These are phyloP conservation scores for Brachionichthys hirsutus DNA, from an alignment of 2,113 vertebrate species.

Conservation along the genomic window DNA sequence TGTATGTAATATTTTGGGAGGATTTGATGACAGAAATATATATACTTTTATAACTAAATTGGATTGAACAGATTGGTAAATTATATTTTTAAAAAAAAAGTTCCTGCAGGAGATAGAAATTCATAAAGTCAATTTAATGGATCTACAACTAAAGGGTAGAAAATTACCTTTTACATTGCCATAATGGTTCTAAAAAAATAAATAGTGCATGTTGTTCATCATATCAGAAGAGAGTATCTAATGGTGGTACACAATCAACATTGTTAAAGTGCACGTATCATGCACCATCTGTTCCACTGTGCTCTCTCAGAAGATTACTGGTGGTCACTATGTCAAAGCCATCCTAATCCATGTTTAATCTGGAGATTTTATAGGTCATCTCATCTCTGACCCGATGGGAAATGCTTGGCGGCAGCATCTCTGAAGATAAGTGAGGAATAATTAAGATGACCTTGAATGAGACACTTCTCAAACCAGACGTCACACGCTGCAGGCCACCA, in stretches of 20 bases:
- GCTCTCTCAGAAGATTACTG: constrained; percentile 66
- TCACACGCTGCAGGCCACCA: background rate
- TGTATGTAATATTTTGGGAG: too few species aligned
- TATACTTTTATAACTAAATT: too few species aligned
- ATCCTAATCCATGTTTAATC: constrained; percentile 73
- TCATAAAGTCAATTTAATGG: too few species aligned
- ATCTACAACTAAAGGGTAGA: too few species aligned
- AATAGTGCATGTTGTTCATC: background rate
- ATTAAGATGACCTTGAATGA: background rate
- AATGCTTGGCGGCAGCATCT: background rate
- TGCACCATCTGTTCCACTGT: constrained; percentile 61
- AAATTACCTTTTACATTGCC: too few species aligned
- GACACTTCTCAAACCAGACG: constrained; percentile 6
- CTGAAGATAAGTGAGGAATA: background rate
- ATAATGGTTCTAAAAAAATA: background rate
- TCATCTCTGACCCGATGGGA: constrained; percentile 29
- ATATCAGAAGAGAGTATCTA: constrained; percentile 14
- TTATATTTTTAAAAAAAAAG: too few species aligned
- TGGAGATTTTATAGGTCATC: constrained; percentile 40
- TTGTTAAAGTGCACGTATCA: constrained; percentile 40
- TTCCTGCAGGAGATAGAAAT: too few species aligned
- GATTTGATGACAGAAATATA: too few species aligned
- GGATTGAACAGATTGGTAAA: too few species aligned
- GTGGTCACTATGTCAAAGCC: constrained; percentile 59
- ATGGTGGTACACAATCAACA: constrained; percentile 23